A percentile compares a stretch with the other conserved stretches of the same genome.
Conservation (phyloP, 2,888 invertebrate genomes). For the Nymphalis polychloros region DNA sequence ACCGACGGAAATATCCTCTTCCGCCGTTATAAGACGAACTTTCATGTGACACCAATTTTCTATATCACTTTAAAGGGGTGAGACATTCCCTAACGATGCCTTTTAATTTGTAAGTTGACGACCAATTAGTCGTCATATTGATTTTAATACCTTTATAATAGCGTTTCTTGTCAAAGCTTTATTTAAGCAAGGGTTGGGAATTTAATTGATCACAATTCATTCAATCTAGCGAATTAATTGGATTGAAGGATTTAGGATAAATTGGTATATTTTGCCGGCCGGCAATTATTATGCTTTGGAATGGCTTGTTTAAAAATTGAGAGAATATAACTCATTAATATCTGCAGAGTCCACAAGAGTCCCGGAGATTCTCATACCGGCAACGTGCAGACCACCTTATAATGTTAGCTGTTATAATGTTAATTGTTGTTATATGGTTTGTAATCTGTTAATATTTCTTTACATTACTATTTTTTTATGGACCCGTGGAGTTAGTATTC, state of each 20-base stretch:
- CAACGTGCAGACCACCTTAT: too few species aligned
- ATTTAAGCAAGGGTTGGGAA: neutral
- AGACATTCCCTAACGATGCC: neutral
- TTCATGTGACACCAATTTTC: neutral
- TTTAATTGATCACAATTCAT: neutral
- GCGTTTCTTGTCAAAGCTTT: neutral
- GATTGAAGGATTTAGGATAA: neutral
- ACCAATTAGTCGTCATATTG: neutral
- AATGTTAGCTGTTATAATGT: too few species aligned
- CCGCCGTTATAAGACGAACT: neutral
- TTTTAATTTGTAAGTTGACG: neutral
- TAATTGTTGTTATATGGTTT: too few species aligned
- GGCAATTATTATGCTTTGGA: too few species aligned
- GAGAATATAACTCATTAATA: too few species aligned
- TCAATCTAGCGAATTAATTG: neutral
- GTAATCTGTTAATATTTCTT: too few species aligned
- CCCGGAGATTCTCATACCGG: too few species aligned
- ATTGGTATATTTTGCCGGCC: too few species aligned
- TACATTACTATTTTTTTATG: too few species aligned
- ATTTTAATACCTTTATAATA: constrained; percentile 7
- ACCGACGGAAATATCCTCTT: neutral
- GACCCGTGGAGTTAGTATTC: too few species aligned
- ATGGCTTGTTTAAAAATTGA: too few species aligned
- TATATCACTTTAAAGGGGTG: neutral
- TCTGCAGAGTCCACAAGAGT: too few species aligned